phyloP scores from a whole-genome alignment of 2,888 invertebrate genomes.

The Meghimatium bilineatum region DNA sequence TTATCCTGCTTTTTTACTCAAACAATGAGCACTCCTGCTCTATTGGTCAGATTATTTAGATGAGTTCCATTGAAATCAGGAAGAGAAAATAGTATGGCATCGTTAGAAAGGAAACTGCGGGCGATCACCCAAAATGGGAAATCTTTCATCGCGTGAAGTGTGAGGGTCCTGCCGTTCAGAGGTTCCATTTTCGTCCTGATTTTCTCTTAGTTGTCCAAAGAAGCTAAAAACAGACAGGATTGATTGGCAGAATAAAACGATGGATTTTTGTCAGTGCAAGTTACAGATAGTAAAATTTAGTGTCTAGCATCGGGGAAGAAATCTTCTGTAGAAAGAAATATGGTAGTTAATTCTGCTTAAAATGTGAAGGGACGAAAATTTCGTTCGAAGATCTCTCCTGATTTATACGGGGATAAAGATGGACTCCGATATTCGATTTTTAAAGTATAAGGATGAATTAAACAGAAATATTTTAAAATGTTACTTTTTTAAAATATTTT shows the following conservation, averaged over 20 bases:
- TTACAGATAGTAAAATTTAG: constrained; percentile 14
- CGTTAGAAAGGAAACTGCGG: constrained; percentile 1
- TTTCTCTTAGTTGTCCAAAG: neutral
- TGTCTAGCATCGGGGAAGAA: neutral
- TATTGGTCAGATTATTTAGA: constrained; percentile 9
- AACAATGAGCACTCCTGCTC: constrained; percentile 28
- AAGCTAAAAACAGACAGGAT: neutral
- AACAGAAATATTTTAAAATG: neutral
- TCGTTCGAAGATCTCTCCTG: constrained; percentile 2
- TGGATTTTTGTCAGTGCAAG: constrained; percentile 4
- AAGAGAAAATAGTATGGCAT: neutral
- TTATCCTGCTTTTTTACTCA: constrained; percentile 31
- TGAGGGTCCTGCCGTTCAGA: neutral
- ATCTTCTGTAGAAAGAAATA: neutral
- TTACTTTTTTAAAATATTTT: neutral
- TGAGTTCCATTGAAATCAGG: constrained; percentile 26
- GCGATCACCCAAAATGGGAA: constrained; percentile 9
- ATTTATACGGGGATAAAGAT: neutral
- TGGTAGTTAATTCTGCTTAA: neutral
- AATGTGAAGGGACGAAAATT: neutral
- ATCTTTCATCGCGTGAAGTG: neutral
- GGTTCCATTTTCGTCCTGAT: neutral
- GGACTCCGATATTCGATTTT: neutral
- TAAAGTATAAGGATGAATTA: neutral
- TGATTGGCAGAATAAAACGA: constrained; percentile 9